Conservation (phyloP, 1,140 invertebrate species). For the Carposina sasakii region DNA sequence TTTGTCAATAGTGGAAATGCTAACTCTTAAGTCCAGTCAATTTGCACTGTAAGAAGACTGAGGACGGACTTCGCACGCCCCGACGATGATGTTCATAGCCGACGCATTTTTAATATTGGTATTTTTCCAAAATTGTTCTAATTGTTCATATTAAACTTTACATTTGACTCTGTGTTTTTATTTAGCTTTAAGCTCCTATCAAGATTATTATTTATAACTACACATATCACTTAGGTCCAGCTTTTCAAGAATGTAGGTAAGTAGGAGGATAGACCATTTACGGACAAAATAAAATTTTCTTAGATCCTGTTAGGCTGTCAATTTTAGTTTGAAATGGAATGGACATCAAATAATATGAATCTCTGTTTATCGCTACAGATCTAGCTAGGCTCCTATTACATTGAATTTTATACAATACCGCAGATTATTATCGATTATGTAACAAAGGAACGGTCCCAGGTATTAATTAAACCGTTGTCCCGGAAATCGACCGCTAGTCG, state of each 20-base stretch:
- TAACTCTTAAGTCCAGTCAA: no score
- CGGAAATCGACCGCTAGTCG: slow-evolving; percentile 46
- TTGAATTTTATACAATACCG: slow-evolving; percentile 19
- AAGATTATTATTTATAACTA: not conserved
- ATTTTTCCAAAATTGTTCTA: slow-evolving; percentile 56
- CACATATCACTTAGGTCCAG: no score
- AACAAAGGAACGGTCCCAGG: slow-evolving; percentile 36
- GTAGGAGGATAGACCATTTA: not conserved
- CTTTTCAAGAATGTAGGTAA: no score
- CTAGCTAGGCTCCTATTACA: no score
- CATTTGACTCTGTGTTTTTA: slow-evolving; percentile 12
- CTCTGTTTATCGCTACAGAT: no score
- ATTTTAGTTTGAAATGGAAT: no score
- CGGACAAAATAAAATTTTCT: not conserved
- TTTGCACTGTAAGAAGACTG: slow-evolving; percentile 55
- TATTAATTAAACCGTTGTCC: slow-evolving; percentile 54
- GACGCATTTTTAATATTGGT: slow-evolving; percentile 46
- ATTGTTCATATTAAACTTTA: slow-evolving; percentile 54
- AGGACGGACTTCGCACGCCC: no score
- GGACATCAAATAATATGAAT: no score
- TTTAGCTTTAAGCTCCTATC: not conserved
- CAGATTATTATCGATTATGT: slow-evolving; percentile 35
- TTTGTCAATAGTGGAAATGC: no score
- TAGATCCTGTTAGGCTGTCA: no score
- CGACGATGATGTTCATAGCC: no score